These are phyloP conservation scores for Podilymbus podiceps DNA, from an alignment of 2,113 vertebrate species.

Conservation along the genomic window DNA sequence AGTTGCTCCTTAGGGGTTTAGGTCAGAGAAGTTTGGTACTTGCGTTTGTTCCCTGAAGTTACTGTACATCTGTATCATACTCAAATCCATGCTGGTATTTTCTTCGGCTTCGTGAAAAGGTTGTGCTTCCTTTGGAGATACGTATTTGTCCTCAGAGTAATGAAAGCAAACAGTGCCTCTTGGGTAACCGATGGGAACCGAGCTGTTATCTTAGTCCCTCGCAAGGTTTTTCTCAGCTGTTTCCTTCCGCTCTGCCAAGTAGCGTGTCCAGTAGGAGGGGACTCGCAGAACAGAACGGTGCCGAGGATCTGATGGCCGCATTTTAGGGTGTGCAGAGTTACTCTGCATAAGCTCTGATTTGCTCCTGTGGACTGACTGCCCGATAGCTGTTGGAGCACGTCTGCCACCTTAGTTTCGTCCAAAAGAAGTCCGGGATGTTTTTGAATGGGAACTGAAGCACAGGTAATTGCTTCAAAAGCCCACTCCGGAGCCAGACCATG, in stretches of 20 bases:
- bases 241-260: neutral
- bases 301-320: neutral
- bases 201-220: neutral
- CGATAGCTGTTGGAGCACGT: neutral
- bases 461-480: neutral
- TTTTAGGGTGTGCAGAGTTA: neutral
- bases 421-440: neutral
- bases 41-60: neutral
- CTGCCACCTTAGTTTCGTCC: neutral
- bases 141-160: neutral
- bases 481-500: neutral
- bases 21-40: neutral
- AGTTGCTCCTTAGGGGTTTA: neutral
- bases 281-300: neutral
- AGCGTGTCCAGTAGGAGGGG: neutral
- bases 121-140: neutral
- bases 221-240: neutral
- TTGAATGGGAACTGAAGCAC: neutral
- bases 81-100: neutral
- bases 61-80: neutral
- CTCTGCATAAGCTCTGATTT: neutral
- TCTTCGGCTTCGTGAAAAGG: neutral
- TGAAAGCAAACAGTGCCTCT: neutral
- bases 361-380: neutral
- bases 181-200: neutral